Percentiles rank a stretch among this genome's conserved stretches.
Evolutionary conservation across 64 coral and sea anemone genomes (phyloP).

Genomic region (Pocillopora damicornis): DNA sequence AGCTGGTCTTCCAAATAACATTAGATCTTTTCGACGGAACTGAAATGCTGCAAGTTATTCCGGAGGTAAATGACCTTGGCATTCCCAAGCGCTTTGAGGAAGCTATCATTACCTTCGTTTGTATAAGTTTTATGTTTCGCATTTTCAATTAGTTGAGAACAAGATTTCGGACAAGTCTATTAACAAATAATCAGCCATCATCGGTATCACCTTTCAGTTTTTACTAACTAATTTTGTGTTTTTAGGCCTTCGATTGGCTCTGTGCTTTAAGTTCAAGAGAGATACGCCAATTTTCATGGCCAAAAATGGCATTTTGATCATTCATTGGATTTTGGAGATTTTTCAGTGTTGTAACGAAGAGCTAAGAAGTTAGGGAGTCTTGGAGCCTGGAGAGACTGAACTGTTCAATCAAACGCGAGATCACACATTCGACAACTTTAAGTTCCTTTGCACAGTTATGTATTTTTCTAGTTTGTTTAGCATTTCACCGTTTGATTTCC

Average conservation of each 20-base stretch:
- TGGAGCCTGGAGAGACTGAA: too few relatives aligned
- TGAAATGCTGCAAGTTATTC: slow-evolving; percentile 8
- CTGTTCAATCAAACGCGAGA: too few relatives aligned
- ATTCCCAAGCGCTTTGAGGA: not conserved
- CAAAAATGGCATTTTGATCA: slow-evolving; percentile 59
- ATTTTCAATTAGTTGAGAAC: slow-evolving; percentile 20
- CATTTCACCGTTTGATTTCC: too few relatives aligned
- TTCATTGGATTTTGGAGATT: slow-evolving; percentile 24
- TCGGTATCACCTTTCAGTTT: not conserved
- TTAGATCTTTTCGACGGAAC: slow-evolving; percentile 33
- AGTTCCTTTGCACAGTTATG: too few relatives aligned
- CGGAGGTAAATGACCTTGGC: slow-evolving; percentile 31
- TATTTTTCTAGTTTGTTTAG: too few relatives aligned
- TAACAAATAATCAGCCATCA: not conserved
- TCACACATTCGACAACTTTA: too few relatives aligned
- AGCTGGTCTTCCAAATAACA: slow-evolving; percentile 7
- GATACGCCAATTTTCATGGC: slow-evolving; percentile 2
- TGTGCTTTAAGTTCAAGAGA: too few relatives aligned
- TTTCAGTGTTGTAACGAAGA: not conserved
- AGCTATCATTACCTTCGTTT: slow-evolving; percentile 35
- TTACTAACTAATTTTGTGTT: not conserved
- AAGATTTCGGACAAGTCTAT: not conserved
- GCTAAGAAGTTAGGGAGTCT: not conserved
- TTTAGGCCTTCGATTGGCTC: not conserved
- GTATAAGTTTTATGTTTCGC: slow-evolving; percentile 32